Evolutionary conservation across 2,113 vertebrate genomes (phyloP).

Genomic region (Carollia perspicillata): DNA sequence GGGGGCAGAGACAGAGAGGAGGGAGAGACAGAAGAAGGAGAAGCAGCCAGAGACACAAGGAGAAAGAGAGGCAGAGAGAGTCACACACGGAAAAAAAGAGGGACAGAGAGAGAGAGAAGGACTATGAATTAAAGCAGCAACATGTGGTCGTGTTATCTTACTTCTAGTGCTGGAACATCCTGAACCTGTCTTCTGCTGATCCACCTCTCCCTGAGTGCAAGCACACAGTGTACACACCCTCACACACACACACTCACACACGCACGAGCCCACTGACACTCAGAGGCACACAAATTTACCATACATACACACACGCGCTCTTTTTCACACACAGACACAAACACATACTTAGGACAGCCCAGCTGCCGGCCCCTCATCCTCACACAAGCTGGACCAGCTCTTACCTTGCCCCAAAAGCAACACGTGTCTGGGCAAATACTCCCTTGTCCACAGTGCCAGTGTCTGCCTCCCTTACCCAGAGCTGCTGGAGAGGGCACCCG

Average conservation of each 20-base stretch:
- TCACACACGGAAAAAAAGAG: not conserved
- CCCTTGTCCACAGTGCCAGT: not conserved
- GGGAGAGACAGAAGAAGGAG: not conserved
- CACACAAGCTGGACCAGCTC: not conserved
- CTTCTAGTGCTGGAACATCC: not conserved
- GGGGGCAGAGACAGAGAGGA: conserved; percentile 16
- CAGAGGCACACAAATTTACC: not conserved
- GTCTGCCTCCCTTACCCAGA: not conserved
- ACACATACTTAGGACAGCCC: not conserved
- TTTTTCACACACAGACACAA: not conserved
- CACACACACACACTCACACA: not conserved
- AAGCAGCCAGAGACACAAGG: not conserved
- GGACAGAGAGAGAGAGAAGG: not conserved
- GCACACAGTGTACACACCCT: not conserved
- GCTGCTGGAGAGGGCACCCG: not conserved
- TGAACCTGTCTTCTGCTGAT: not conserved
- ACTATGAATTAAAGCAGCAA: conserved; percentile 48
- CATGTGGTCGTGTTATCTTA: conserved; percentile 68
- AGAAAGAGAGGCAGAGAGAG: not conserved
- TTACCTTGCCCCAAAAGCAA: conserved; percentile 74
- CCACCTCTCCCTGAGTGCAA: not conserved
- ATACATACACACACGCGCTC: fast-evolving
- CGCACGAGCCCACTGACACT: not conserved
- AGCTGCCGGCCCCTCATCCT: not conserved
- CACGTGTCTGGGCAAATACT: not conserved